These are phyloP conservation scores for Mirza zaza DNA, from an alignment of 2,113 vertebrate species.

Conservation along the genomic window DNA sequence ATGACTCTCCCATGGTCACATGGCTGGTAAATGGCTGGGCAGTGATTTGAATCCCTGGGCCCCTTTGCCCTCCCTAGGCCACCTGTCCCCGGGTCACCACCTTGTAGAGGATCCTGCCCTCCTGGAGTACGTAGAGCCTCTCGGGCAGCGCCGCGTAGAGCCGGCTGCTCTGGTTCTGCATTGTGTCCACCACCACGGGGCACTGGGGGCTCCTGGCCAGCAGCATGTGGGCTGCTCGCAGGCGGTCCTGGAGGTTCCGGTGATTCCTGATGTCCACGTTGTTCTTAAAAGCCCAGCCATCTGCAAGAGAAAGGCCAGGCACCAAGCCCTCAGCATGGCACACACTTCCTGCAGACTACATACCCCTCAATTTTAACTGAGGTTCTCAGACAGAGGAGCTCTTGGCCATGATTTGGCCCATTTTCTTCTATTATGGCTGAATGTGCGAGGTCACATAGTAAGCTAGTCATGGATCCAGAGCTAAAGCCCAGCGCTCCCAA, in stretches of 20 bases:
- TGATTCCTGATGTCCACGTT: constrained; percentile 91
- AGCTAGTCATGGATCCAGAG: neutral
- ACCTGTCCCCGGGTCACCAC: constrained; percentile 74
- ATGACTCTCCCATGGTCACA: neutral
- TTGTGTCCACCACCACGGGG: constrained; percentile 93
- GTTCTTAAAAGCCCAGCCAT: constrained; percentile 94
- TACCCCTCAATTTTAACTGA: neutral
- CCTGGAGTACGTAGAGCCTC: constrained; percentile 91
- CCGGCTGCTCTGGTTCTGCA: constrained; percentile 86
- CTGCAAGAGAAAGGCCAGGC: constrained; percentile 78
- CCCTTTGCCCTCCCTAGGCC: neutral
- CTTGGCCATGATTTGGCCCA: neutral
- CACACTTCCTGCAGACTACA: neutral
- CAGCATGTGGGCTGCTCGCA: constrained; percentile 87
- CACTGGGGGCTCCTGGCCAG: constrained; percentile 88
- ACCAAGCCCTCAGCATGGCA: neutral
- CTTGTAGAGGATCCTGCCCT: constrained; percentile 91
- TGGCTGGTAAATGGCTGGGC: neutral
- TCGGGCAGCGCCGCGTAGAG: constrained; percentile 92
- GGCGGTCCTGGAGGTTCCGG: constrained; percentile 88
- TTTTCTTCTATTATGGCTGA: neutral
- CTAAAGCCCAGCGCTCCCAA: neutral
- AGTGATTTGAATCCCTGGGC: neutral
- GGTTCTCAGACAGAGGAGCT: neutral
- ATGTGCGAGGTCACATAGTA: neutral